Percentiles rank a stretch among this genome's conserved stretches.
phyloP scores from a whole-genome alignment of 2,797 vertebrate genomes.

The Chrosomus eos region DNA sequence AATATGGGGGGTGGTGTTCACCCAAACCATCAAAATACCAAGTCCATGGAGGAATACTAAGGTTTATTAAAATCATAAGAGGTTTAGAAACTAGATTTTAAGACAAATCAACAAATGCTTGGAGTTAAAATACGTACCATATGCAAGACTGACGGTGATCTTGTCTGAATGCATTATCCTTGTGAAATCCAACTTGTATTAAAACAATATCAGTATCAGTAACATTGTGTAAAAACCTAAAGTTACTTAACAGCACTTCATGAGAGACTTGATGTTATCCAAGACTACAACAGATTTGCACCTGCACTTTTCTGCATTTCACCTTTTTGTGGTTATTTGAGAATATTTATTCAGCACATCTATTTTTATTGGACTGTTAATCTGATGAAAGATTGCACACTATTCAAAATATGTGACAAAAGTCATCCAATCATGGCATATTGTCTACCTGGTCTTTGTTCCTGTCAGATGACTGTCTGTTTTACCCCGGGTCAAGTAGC shows the following conservation, averaged over 20 bases:
- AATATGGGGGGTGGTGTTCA: background rate
- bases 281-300: background rate
- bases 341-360: background rate
- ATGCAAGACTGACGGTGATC: background rate
- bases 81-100: background rate
- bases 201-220: conserved; percentile 6
- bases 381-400: background rate
- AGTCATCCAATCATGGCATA: conserved; percentile 58
- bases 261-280: background rate
- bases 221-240: background rate
- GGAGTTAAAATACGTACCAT: background rate
- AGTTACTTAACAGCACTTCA: background rate
- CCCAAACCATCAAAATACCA: background rate
- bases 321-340: background rate
- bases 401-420: background rate
- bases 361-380: background rate
- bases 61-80: background rate
- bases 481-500: conserved; percentile 49
- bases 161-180: conserved; percentile 10
- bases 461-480: conserved; percentile 60
- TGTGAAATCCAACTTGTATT: background rate
- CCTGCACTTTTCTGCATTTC: background rate
- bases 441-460: conserved; percentile 61
- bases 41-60: background rate
- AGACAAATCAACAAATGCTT: background rate